These are phyloP conservation scores for Nixonia krombeini DNA, from an alignment of 1,140 invertebrate species.

Conservation along the genomic window DNA sequence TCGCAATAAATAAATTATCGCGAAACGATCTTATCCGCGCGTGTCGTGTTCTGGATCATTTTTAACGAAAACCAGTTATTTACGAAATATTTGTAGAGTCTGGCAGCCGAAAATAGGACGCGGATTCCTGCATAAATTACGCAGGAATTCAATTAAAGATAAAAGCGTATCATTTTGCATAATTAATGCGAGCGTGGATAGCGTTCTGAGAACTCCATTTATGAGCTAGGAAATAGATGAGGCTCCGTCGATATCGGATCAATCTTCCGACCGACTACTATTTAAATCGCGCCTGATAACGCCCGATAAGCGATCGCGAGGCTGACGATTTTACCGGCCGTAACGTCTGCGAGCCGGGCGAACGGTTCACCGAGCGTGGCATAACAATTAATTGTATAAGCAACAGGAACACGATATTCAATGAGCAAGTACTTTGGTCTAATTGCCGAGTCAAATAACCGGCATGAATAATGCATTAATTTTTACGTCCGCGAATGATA, in stretches of 20 bases:
- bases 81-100: too few relatives aligned
- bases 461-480: conserved; percentile 44
- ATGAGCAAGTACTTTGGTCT: conserved; percentile 46
- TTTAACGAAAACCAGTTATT: too few relatives aligned
- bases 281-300: conserved; percentile 47
- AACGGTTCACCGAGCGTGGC: conserved; percentile 63
- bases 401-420: conserved; percentile 56
- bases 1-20: too few relatives aligned
- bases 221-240: conserved; percentile 38
- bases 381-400: conserved; percentile 67
- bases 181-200: conserved; percentile 19
- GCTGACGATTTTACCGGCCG: conserved; percentile 45
- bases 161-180: conserved; percentile 17
- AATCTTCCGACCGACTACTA: conserved; percentile 39
- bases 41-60: too few relatives aligned
- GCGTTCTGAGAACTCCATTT: conserved; percentile 35
- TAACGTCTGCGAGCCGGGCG: conserved; percentile 54
- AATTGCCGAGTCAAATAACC: conserved; percentile 43
- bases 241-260: conserved; percentile 36
- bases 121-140: too few relatives aligned
- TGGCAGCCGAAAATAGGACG: too few relatives aligned
- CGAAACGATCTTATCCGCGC: too few relatives aligned
- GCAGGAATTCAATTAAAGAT: background rate
- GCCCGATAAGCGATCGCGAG: conserved; percentile 51
- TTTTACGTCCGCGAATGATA: conserved; percentile 23